These are phyloP conservation scores for Sebastes taczanowskii DNA, from an alignment of 2,797 vertebrate genomes.

Conservation along the genomic window DNA sequence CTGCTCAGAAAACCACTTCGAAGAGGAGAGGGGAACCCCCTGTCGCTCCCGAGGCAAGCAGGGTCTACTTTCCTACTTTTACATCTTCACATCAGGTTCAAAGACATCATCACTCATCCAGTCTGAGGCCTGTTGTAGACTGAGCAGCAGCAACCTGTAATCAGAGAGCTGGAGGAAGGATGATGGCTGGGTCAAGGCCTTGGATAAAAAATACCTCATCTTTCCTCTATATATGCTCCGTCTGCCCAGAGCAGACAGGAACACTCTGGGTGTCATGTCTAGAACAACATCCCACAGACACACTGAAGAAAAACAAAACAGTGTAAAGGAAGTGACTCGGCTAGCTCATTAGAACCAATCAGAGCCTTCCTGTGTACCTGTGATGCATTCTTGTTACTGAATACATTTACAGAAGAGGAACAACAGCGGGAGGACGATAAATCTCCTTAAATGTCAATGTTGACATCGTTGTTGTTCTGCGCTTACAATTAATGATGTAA, in stretches of 20 bases:
- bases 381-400: neutral
- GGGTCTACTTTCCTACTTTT: constrained; percentile 30
- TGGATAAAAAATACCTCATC: constrained; percentile 35
- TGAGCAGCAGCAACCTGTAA: constrained; percentile 14
- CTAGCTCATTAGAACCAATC: constrained; percentile 48
- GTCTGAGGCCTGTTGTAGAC: neutral
- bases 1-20: constrained; percentile 26
- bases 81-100: constrained; percentile 19
- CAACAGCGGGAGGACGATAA: neutral
- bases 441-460: neutral
- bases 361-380: constrained; percentile 21
- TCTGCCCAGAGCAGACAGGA: neutral
- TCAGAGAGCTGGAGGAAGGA: constrained; percentile 5
- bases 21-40: constrained; percentile 26
- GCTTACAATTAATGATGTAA: neutral
- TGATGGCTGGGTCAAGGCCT: constrained; percentile 27
- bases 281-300: neutral
- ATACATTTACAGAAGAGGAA: neutral
- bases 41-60: constrained; percentile 3
- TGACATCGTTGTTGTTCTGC: neutral
- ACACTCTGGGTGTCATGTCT: neutral
- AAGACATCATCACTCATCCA: neutral
- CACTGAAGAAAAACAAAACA: constrained; percentile 10
- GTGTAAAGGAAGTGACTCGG: constrained; percentile 15
- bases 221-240: neutral